Conservation (phyloP, 2,113 vertebrate species). For the Chauna torquata region DNA sequence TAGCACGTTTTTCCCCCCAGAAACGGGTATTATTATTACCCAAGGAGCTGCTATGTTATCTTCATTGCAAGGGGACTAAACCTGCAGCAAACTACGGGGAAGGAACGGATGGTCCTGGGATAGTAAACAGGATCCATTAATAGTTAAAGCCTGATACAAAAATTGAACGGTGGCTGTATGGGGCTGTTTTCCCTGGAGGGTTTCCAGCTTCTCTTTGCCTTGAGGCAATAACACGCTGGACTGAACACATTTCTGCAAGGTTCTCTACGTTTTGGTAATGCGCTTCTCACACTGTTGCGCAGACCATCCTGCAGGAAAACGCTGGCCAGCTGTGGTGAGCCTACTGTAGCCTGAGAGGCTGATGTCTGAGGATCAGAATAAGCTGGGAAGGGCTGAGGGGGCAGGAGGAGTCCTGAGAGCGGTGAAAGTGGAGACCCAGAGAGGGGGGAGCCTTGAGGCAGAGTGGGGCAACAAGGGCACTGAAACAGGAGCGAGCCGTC, state of each 20-base stretch:
- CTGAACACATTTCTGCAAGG: not conserved
- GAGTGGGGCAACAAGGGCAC: not conserved
- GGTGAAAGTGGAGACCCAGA: not conserved
- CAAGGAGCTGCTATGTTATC: rapidly evolving
- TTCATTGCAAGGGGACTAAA: too few relatives aligned
- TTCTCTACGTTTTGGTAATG: rapidly evolving
- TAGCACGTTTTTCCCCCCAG: not conserved
- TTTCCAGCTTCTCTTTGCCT: not conserved
- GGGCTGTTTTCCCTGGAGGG: not conserved
- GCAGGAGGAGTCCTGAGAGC: not conserved
- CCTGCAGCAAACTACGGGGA: not conserved
- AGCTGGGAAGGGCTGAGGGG: not conserved
- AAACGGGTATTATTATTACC: rapidly evolving
- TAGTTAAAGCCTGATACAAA: not conserved
- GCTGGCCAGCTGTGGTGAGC: too few relatives aligned
- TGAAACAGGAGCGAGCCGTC: not conserved
- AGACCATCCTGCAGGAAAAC: rapidly evolving
- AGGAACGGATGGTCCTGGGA: not conserved
- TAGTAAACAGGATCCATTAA: rapidly evolving
- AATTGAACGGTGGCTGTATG: too few relatives aligned
- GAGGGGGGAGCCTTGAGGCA: not conserved
- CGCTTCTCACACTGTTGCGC: not conserved
- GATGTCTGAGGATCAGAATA: not conserved
- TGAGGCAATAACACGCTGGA: not conserved
- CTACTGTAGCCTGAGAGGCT: too few relatives aligned